phyloP scores from a whole-genome alignment of 2,113 vertebrate species.

The Glaucomys volans region DNA sequence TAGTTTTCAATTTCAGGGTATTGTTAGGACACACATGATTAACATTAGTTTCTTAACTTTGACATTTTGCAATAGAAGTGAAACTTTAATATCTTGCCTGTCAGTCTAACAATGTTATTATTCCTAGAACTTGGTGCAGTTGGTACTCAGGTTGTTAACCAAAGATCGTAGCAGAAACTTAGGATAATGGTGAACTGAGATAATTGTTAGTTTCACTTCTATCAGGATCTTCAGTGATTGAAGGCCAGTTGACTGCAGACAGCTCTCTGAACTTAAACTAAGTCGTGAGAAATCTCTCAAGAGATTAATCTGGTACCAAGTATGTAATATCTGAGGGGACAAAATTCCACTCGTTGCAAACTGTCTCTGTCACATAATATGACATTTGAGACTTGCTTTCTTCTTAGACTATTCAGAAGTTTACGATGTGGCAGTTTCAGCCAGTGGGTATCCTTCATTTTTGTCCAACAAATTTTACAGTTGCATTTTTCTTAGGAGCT shows the following conservation, averaged over 20 bases:
- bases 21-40: neutral
- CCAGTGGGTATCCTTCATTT: neutral
- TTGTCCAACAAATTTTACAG: neutral
- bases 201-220: constrained; percentile 22
- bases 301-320: neutral
- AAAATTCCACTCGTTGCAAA: neutral
- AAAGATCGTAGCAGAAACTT: neutral
- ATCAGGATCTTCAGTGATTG: neutral
- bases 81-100: neutral
- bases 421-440: neutral
- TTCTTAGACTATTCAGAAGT: neutral
- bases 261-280: neutral
- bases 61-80: neutral
- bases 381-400: neutral
- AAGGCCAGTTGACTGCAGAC: neutral
- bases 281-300: neutral
- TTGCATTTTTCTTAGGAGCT: neutral
- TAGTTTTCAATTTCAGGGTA: neutral
- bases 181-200: neutral
- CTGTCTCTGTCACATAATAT: neutral
- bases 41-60: neutral
- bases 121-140: neutral
- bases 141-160: neutral
- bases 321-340: neutral
- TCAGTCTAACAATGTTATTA: neutral